Evolutionary conservation across 2,113 vertebrate genomes (phyloP), one percentile per base, ranked within the genome.

Genomic region (Chaetodon auriga): DNA sequence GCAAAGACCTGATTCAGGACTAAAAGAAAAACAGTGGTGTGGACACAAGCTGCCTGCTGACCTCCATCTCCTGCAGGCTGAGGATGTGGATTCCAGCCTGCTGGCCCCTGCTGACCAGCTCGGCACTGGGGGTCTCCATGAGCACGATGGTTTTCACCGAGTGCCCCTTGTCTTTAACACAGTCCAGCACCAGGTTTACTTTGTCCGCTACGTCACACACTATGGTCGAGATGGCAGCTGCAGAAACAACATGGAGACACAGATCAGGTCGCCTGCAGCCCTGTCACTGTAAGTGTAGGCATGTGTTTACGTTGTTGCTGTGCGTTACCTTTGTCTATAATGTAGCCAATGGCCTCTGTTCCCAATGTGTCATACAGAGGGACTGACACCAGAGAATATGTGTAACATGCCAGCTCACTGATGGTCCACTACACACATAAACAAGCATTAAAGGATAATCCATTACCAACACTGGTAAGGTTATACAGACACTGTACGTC

Each of bases 321-420:
- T 2, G 12, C 14, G 41, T 87, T 70, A 99, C 98, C 97, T 96
- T 95, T 97, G 86, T 97, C 96, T 70, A 99, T 84, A 70, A 97
- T 96, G 92, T 96, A 97, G 0, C 81, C 70, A 68, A 99, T 97
- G 38, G 98, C 97, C 38, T 98, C 97, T 0, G 87, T 35, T 84
- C 97, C 97, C 71, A 99, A 94, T 0, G 97, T 99, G 72, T 99
- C 97, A 0, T 99, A 99, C 7, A 99, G 95, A 0, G 98, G 98
- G 9, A 99, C 96, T 0, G 95, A 57, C 84, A 98, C 97, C 94
- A 99, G 96, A 11, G 97, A 99, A 65, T 95, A 99, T 0, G 96
- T 85, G 78, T 98, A 98, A 79, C 97, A 99, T 0, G 92, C 97
- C 82, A 97, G 93, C 83, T 99, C 98, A 21, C 95, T 81, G 77